Evolutionary conservation across 1,140 invertebrate genomes (phyloP), one percentile per base, ranked within the genome.

Genomic region (Myzus persicae): DNA sequence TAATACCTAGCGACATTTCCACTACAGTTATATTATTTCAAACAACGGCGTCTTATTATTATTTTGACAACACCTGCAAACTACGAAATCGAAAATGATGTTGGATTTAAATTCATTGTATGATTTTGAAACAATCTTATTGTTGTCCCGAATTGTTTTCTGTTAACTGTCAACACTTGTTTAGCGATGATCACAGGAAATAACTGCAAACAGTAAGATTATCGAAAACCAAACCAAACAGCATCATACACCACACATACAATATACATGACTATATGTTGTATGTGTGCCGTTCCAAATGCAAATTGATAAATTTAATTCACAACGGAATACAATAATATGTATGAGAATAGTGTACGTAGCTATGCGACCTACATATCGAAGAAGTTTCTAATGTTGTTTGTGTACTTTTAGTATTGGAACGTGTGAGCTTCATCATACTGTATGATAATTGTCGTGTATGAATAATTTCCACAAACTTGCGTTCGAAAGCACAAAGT

Each of bases 271-370:
- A 48, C 14, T 48, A 48, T 48, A 48, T 31, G 11, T 31, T n/a
- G 14, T n/a, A 36, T n/a, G n/a, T n/a, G n/a, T n/a, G 14, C 5
- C 31, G 11, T 76, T 76, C 14, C 14, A 76, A n/a, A 76, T n/a
- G 59, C n/a, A 76, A 76, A 76, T 76, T n/a, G 59, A 76, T 76
- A 76, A 76, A 76, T 76, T 18, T 76, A 76, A 76, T 76, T 76
- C 59, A 76, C n/a, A 6, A 18, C 14, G 3, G 14, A 76, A 76
- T 76, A 14, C n/a, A 14, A 51, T 48, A 59, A 31, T 67, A 36
- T 76, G 59, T 76, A 76, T 76, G n/a, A n/a, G 59, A 18, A 76
- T n/a, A 18, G 31, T n/a, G 18, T 18, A 31, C 26, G 24, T 54
- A 48, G 20, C 20, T 20, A 31, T 31, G 31, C 11, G 59, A n/a